Conservation (phyloP, 2,888 invertebrate species). For the Linyphia triangularis region DNA sequence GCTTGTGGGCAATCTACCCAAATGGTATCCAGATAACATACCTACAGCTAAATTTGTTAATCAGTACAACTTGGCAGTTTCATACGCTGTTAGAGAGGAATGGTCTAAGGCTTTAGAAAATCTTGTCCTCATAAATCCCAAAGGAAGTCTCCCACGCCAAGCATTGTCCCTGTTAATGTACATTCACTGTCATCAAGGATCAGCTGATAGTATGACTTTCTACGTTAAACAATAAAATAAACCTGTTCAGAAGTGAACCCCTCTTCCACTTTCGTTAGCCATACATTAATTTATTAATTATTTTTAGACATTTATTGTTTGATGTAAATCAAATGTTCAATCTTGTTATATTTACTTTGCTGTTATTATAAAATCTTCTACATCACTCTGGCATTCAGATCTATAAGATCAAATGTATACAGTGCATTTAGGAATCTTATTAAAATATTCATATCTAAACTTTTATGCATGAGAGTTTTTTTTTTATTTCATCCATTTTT, state of each 20-base stretch:
- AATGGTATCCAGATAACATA: conserved; percentile 83
- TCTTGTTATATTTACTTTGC: not conserved
- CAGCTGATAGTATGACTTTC: not conserved
- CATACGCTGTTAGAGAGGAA: conserved; percentile 87
- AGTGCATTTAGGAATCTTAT: too few species aligned
- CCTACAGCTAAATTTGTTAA: conserved; percentile 86
- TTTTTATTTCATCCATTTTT: too few species aligned
- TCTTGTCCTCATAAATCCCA: conserved; percentile 78
- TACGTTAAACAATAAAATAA: not conserved
- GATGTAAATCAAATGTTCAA: not conserved
- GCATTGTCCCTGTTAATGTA: conserved; percentile 85
- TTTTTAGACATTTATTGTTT: not conserved
- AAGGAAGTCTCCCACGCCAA: conserved; percentile 83
- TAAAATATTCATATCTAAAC: too few species aligned
- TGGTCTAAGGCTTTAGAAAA: conserved; percentile 84
- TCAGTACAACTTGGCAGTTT: conserved; percentile 89
- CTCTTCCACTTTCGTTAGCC: not conserved
- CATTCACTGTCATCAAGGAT: not conserved
- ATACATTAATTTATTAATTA: not conserved
- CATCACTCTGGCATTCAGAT: too few species aligned
- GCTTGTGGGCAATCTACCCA: conserved; percentile 62
- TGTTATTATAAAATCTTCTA: not conserved
- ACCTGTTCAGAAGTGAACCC: not conserved
- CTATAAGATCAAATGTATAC: too few species aligned
- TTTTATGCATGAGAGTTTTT: too few species aligned